Evolutionary conservation across 1,140 invertebrate genomes (phyloP).

Genomic region (Orius insidiosus): DNA sequence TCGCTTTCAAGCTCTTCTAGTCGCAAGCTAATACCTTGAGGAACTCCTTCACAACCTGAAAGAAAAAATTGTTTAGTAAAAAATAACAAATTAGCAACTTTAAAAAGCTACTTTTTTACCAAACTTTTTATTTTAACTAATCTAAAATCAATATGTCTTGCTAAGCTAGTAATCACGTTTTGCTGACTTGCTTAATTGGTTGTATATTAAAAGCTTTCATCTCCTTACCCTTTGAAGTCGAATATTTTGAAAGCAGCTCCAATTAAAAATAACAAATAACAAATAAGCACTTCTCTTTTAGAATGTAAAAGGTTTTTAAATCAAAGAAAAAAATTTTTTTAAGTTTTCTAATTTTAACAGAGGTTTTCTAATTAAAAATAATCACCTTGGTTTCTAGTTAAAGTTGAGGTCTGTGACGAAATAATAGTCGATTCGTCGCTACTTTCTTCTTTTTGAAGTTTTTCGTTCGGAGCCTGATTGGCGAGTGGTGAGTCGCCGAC

Average conservation of each 20-base stretch:
- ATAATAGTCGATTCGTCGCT: slow-evolving; percentile 94
- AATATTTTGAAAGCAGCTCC: not conserved
- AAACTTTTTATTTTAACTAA: too few relatives aligned
- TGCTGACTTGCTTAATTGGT: not conserved
- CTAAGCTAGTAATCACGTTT: too few relatives aligned
- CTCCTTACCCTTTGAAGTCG: slow-evolving; percentile 4
- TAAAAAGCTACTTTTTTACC: too few relatives aligned
- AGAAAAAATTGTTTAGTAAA: not conserved
- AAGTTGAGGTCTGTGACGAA: slow-evolving; percentile 85
- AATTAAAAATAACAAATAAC: slow-evolving; percentile 2
- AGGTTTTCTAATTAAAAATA: not conserved
- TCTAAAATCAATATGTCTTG: too few relatives aligned
- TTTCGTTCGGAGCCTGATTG: slow-evolving; percentile 24
- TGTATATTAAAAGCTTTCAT: slow-evolving; percentile 28
- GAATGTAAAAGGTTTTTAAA: not conserved
- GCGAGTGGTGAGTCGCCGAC: slow-evolving; percentile 22
- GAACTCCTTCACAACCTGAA: slow-evolving; percentile 18
- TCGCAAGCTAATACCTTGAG: slow-evolving; percentile 24
- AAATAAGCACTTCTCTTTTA: slow-evolving; percentile 3
- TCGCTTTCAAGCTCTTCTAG: slow-evolving; percentile 33
- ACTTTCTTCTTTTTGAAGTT: slow-evolving; percentile 58
- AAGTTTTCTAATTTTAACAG: not conserved
- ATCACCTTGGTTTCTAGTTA: slow-evolving; percentile 76
- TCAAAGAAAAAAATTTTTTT: slow-evolving; percentile 5
- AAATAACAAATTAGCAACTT: slow-evolving; percentile 2